Conservation (phyloP, 1,140 invertebrate genomes). For the Drosophila persimilis region DNA sequence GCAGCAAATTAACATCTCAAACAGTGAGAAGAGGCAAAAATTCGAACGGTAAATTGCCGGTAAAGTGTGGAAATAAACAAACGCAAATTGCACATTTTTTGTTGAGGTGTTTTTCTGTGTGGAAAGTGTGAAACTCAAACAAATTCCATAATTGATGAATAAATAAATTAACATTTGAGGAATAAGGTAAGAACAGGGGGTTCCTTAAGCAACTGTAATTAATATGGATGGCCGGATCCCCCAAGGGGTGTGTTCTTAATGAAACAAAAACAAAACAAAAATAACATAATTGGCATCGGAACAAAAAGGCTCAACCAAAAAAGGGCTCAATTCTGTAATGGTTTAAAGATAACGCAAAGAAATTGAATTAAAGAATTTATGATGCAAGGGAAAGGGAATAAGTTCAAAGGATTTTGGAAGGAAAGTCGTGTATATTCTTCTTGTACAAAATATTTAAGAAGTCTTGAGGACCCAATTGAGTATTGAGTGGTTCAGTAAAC, state of each 20-base stretch:
- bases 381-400: background rate
- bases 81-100: slow-evolving; percentile 27
- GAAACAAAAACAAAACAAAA: background rate
- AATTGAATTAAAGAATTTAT: slow-evolving; percentile 15
- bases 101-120: slow-evolving; percentile 22
- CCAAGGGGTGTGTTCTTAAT: background rate
- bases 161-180: slow-evolving; percentile 11
- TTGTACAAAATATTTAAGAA: too few relatives aligned
- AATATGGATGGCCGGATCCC: background rate
- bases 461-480: too few relatives aligned
- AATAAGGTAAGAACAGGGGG: slow-evolving; percentile 27
- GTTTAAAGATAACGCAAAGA: slow-evolving; percentile 6
- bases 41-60: slow-evolving; percentile 47
- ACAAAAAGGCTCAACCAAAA: slow-evolving; percentile 9
- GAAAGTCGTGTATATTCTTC: too few relatives aligned
- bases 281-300: background rate
- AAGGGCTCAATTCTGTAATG: slow-evolving; percentile 15
- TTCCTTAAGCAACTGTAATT: slow-evolving; percentile 9
- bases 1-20: slow-evolving; percentile 33
- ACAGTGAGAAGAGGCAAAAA: slow-evolving; percentile 20
- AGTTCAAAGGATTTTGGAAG: too few relatives aligned
- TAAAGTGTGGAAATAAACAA: slow-evolving; percentile 44
- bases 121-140: slow-evolving; percentile 26
- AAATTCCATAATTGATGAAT: slow-evolving; percentile 38
- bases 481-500: too few relatives aligned